Evolutionary conservation across 2,888 invertebrate species (phyloP), one percentile per base, ranked within the genome.

Genomic region (Limenitis camilla): DNA sequence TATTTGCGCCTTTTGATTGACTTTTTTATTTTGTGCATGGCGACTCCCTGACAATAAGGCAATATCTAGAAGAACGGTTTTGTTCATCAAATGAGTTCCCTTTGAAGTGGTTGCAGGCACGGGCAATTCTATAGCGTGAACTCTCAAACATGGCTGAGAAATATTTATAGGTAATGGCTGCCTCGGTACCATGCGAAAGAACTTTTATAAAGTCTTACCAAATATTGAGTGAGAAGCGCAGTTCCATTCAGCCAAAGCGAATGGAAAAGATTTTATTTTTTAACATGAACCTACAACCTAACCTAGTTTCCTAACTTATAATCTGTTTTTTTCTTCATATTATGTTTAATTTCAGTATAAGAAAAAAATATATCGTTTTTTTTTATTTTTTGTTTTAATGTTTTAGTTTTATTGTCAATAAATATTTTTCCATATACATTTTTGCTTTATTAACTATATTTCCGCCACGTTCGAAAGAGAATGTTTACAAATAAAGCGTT

Each of bases 211-310:
- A 65, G 57, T 62, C 61, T 19, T 19, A 19, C 40, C 59, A 62
- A 62, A 64, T 61, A 59, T 59, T 63, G 60, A 64, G 62, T 41
- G 58, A 66, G 49, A 65, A 52, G 54, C 60, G 63, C 47, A 61
- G 19, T 19, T 19, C 19, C 8, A 61, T 53, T 51, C 28, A 51
- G 40, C 51, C 56, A 51, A 63, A 63, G 55, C 43, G 64, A 53
- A 63, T 64, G 58, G 62, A 59, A 61, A 66, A 64, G 56, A 44
- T 63, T 60, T 61, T 62, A 62, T 61, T 62, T 63, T 60, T 63
- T 59, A 62, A 65, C 59, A 58, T 61, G 52, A 64, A 64, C 58
- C 60, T 61, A 35, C 59, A 56, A 56, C n/a, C n/a, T n/a, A n/a
- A n/a, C n/a, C n/a, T n/a, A n/a, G n/a, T n/a, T n/a, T n/a, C n/a